Evolutionary conservation across 1,140 invertebrate genomes (phyloP).

Genomic region (Drosophila kanapiae): DNA sequence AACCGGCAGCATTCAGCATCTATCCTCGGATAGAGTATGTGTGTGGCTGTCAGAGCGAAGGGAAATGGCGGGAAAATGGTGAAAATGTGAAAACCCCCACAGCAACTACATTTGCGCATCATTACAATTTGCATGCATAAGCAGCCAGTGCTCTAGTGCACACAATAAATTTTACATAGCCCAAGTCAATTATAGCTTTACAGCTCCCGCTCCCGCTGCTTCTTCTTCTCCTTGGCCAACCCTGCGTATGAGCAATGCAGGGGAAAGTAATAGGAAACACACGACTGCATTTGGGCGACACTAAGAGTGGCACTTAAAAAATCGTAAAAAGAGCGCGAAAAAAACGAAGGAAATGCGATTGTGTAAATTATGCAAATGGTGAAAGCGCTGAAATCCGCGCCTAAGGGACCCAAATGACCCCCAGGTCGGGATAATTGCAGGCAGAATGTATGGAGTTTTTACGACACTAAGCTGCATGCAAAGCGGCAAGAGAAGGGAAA

Average conservation of each 20-base stretch:
- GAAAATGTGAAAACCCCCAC: conserved; percentile 11
- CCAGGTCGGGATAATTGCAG: conserved; percentile 66
- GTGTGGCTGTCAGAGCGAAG: conserved; percentile 3
- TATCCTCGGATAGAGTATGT: conserved; percentile 22
- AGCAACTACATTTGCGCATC: conserved; percentile 59
- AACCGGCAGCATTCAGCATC: conserved; percentile 25
- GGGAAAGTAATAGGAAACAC: conserved; percentile 30
- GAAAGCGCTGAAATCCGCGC: conserved; percentile 68
- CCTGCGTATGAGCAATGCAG: conserved; percentile 60
- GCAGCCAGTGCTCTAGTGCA: conserved; percentile 48
- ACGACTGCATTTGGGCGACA: conserved; percentile 28
- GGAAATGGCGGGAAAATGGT: conserved; percentile 7
- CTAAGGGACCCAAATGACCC: conserved; percentile 57
- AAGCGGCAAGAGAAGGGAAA: conserved; percentile 14
- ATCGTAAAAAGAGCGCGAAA: conserved; percentile 53
- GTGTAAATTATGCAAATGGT: conserved; percentile 77
- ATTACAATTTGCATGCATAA: conserved; percentile 80
- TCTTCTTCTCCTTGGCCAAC: conserved; percentile 6
- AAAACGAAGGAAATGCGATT: conserved; percentile 8
- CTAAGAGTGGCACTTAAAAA: conserved; percentile 66
- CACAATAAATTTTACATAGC: conserved; percentile 75
- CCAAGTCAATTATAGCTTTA: conserved; percentile 74
- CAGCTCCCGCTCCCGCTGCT: conserved; percentile 20
- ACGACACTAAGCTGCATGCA: conserved; percentile 63
- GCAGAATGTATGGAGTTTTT: conserved; percentile 57